Conservation (phyloP, 2,113 vertebrate genomes). For the Puffinus mauretanicus region DNA sequence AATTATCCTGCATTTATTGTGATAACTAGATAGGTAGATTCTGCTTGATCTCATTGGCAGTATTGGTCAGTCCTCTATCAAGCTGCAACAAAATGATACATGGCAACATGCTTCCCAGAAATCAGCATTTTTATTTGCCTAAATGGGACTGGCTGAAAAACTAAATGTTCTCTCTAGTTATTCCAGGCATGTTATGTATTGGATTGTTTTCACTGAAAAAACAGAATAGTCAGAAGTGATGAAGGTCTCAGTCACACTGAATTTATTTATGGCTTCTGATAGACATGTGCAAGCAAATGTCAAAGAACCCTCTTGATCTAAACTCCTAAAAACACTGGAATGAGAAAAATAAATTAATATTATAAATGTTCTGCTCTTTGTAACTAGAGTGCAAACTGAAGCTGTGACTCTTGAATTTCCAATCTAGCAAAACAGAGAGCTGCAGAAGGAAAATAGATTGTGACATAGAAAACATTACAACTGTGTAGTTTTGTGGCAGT, state of each 20-base stretch:
- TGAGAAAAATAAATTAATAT: not conserved
- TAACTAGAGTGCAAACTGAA: not conserved
- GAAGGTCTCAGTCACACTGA: not conserved
- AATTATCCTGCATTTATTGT: not conserved
- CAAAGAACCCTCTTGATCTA: not conserved
- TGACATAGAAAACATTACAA: not conserved
- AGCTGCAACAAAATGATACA: not conserved
- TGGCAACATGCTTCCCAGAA: not conserved
- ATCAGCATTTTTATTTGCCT: not conserved
- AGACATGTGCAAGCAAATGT: not conserved
- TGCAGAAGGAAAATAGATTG: not conserved
- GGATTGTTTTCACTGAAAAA: not conserved
- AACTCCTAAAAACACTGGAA: not conserved
- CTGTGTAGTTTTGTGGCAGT: not conserved
- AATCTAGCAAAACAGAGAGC: not conserved
- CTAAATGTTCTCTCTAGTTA: not conserved
- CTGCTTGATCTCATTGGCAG: not conserved
- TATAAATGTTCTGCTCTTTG: not conserved
- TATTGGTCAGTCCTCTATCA: not conserved
- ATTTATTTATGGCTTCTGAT: not conserved
- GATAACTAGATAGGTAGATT: not conserved
- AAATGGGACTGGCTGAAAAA: not conserved
- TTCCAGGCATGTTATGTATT: not conserved
- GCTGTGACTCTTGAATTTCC: not conserved
- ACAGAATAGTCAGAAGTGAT: not conserved